phyloP scores from a whole-genome alignment of 2,888 invertebrate genomes.

The Nycteola revayana region DNA sequence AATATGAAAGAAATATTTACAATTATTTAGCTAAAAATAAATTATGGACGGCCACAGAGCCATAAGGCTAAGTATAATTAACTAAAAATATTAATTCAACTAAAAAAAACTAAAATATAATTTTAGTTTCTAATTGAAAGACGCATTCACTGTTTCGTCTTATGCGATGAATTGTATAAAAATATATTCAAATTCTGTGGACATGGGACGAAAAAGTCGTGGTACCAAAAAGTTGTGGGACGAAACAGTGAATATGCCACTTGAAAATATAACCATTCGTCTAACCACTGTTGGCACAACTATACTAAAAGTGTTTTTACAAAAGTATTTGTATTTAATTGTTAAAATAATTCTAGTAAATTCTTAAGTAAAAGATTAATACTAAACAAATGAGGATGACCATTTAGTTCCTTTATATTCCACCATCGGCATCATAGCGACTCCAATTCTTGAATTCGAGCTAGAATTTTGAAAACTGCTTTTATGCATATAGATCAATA shows the following conservation, averaged over 20 bases:
- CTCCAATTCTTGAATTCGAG: background rate
- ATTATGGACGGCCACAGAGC: constrained; percentile 37
- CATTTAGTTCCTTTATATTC: constrained; percentile 5
- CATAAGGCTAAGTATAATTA: no score
- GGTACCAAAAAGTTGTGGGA: no score
- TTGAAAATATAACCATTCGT: no score
- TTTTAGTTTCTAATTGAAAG: constrained; percentile 17
- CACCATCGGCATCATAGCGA: background rate
- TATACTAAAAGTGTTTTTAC: constrained; percentile 24
- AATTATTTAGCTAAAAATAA: constrained; percentile 46
- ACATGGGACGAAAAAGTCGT: no score
- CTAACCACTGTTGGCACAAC: constrained; percentile 21
- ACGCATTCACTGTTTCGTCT: no score
- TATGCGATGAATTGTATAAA: no score
- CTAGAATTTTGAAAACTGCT: no score
- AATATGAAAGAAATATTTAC: constrained; percentile 43
- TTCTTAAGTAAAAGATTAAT: constrained; percentile 10
- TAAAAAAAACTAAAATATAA: constrained; percentile 2
- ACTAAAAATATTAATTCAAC: no score
- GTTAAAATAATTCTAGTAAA: constrained; percentile 31
- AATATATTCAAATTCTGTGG: no score
- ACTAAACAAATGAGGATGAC: constrained; percentile 10
- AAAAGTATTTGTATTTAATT: constrained; percentile 17
- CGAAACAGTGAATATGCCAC: no score
- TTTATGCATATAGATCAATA: no score